Base-by-base conservation (phyloP, 2,113 vertebrate genomes). In the Burhinus oedicnemus region DNA sequence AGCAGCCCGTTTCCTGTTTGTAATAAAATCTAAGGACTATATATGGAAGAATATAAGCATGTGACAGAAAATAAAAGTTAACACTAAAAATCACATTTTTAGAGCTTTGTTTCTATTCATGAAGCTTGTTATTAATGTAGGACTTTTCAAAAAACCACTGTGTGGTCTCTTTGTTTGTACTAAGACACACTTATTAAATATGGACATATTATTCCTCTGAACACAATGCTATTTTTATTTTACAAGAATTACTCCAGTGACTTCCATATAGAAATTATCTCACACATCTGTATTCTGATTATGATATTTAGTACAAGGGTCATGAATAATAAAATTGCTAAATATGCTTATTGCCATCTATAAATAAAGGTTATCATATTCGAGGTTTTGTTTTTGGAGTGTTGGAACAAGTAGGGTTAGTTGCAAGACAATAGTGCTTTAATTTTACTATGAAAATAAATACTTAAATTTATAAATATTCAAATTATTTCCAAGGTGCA, bases 321-420 rank as follows among this genome's bases (percentile, higher is more conserved):
- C 97, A 98, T 98, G 98, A 98, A 98, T 98, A 98, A 98, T 98
- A 98, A 98, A 98, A 98, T 96, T 96, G 96, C 97, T 98, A 98
- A 98, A 98, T 98, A 97, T 97, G 98, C 97, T 98, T 97, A 97
- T 97, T 98, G 97, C 97, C 91, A 96, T 98, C 98, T 98, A 98
- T 98, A 98, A 98, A 98, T 98, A 98, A 98, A 98, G 96, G 97
- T 97, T 98, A 97, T 98, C 97, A 89, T 87, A 95, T 90, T 89
- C 26, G 8, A 93, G 96, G 95, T 96, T 98, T 98, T 97, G 95
- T 79, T 98, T 96, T 96, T 93, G 84, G 95, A 98, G 94, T 79
- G 90, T 96, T 95, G 94, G 97, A 97, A 98, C 97, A 98, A 98
- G 97, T 91, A 93, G 84, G 96, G 97, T 87, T 98, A 97, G 97